phyloP scores from a whole-genome alignment of 2,113 vertebrate species.

The Zosterops japonicus region DNA sequence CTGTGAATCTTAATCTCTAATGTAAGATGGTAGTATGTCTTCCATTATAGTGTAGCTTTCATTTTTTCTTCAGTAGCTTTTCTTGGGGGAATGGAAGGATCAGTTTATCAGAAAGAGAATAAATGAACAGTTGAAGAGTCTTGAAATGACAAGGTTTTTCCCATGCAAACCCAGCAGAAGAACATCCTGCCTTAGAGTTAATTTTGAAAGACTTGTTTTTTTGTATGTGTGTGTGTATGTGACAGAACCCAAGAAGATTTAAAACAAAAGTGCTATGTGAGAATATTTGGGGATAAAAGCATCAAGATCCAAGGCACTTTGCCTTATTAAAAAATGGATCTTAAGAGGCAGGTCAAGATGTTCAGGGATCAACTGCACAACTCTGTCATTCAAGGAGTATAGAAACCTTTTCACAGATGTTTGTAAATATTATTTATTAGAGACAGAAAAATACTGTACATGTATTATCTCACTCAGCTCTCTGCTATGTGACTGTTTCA shows the following conservation, averaged over 20 bases:
- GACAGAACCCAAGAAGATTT: not conserved
- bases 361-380: not conserved
- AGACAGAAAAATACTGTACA: not conserved
- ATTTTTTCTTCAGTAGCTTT: not conserved
- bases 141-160: not conserved
- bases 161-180: not conserved
- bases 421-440: not conserved
- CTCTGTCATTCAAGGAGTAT: not conserved
- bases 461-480: not conserved
- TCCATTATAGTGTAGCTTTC: not conserved
- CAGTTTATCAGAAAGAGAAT: not conserved
- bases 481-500: not conserved
- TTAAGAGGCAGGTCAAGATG: not conserved
- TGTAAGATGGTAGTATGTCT: not conserved
- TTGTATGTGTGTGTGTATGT: rapidly evolving
- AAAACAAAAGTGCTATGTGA: not conserved
- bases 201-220: not conserved
- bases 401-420: not conserved
- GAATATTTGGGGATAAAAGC: not conserved
- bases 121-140: not conserved
- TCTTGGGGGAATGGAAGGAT: not conserved
- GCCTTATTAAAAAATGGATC: not conserved
- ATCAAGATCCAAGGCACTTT: not conserved
- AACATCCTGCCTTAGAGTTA: not conserved
- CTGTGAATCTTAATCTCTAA: not conserved